Conservation (phyloP, 2,113 vertebrate species). For the Dascyllus trimaculatus region DNA sequence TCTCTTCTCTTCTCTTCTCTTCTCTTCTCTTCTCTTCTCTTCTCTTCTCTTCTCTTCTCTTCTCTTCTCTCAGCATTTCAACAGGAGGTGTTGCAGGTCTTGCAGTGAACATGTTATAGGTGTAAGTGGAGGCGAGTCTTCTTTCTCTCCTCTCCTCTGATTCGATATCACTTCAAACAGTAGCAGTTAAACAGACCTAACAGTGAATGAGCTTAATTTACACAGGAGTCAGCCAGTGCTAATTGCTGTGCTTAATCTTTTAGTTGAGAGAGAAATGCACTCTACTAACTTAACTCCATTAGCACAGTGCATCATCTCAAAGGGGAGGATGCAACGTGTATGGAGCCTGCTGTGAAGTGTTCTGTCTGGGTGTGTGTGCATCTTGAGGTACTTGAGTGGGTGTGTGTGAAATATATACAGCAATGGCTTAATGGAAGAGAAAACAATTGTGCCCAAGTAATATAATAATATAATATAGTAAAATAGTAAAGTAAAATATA, state of each 20-base stretch:
- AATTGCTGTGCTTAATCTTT: slow-evolving; percentile 46
- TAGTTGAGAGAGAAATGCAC: slow-evolving; percentile 33
- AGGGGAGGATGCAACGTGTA: slow-evolving; percentile 28
- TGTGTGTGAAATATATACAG: slow-evolving; percentile 11
- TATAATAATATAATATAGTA: too few relatives aligned
- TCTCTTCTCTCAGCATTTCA: not conserved
- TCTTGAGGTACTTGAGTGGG: not conserved
- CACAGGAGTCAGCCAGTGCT: slow-evolving; percentile 24
- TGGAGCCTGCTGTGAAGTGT: slow-evolving; percentile 19
- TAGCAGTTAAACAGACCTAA: slow-evolving; percentile 13
- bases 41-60: not conserved
- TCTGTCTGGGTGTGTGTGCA: slow-evolving; percentile 4
- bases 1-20: not conserved
- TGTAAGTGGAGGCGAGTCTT: not conserved
- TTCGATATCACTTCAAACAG: slow-evolving; percentile 10
- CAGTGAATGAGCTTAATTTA: slow-evolving; percentile 53
- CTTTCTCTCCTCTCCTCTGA: not conserved
- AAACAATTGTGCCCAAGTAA: slow-evolving; percentile 24
- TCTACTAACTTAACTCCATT: slow-evolving; percentile 16
- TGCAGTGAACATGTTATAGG: too few relatives aligned
- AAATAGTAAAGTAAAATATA: too few relatives aligned
- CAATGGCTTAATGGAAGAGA: slow-evolving; percentile 28
- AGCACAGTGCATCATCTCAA: slow-evolving; percentile 19
- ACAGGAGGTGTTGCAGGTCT: too few relatives aligned
- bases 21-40: not conserved